phyloP scores from a whole-genome alignment of 2,113 vertebrate species.

The Marcusenius ussheri region DNA sequence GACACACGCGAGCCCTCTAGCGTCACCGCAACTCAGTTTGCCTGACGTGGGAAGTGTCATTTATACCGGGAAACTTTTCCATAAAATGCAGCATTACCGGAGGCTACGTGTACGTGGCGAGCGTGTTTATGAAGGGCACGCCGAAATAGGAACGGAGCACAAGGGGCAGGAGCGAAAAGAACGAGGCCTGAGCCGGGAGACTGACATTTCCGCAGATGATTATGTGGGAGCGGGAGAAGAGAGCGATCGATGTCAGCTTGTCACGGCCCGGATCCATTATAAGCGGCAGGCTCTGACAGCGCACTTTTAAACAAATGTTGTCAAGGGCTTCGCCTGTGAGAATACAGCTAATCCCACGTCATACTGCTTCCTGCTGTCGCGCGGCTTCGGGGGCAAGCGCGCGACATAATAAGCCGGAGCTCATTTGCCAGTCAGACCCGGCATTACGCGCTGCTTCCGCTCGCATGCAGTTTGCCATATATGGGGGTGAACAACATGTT shows the following conservation, averaged over 20 bases:
- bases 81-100: background rate
- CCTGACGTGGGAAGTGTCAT: background rate
- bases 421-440: background rate
- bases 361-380: background rate
- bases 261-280: background rate
- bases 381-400: background rate
- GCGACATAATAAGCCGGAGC: background rate
- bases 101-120: background rate
- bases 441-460: background rate
- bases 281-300: background rate
- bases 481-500: background rate
- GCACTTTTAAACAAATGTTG: background rate
- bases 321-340: background rate
- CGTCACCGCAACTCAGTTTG: slow-evolving; percentile 40
- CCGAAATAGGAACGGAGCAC: background rate
- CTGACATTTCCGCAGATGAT: background rate
- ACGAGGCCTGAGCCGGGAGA: too few relatives aligned
- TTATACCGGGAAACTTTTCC: background rate
- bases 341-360: background rate
- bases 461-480: background rate
- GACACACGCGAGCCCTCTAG: slow-evolving; percentile 58
- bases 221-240: background rate
- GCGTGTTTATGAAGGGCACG: background rate
- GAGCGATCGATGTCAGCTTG: background rate
- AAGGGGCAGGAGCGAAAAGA: background rate